Conservation (phyloP, 2,797 vertebrate genomes). For the Onychomys arenicola region DNA sequence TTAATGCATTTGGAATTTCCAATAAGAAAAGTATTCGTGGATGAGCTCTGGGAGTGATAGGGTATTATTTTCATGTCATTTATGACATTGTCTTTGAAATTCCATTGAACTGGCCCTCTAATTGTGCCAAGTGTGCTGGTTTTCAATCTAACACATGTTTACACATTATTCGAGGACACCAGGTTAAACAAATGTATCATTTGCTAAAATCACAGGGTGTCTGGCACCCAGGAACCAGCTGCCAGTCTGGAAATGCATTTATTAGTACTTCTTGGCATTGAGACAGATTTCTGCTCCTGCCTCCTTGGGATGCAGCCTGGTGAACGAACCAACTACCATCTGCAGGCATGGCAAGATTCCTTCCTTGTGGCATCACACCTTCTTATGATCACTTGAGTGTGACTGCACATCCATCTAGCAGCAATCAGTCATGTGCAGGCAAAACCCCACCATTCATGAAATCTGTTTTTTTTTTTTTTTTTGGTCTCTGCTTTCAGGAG, state of each 20-base stretch:
- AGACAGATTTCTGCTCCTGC: background rate
- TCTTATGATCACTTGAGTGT: background rate
- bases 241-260: background rate
- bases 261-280: background rate
- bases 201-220: background rate
- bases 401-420: background rate
- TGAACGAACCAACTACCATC: background rate
- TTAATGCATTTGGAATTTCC: background rate
- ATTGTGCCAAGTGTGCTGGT: background rate
- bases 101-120: background rate
- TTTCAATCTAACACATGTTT: background rate
- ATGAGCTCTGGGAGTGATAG: background rate
- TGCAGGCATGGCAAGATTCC: fast-evolving
- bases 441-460: background rate
- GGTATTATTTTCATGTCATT: background rate
- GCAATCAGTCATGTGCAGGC: too few relatives aligned
- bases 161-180: background rate
- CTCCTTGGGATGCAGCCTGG: background rate
- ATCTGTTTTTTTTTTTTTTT: background rate
- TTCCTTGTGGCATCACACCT: background rate
- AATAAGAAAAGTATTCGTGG: background rate
- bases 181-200: background rate
- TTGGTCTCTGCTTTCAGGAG: background rate
- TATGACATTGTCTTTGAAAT: background rate
- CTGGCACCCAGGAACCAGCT: too few relatives aligned